A percentile compares a stretch with the other conserved stretches of the same genome.
phyloP scores from a whole-genome alignment of 1,140 invertebrate genomes.

The Drosophila parvula region DNA sequence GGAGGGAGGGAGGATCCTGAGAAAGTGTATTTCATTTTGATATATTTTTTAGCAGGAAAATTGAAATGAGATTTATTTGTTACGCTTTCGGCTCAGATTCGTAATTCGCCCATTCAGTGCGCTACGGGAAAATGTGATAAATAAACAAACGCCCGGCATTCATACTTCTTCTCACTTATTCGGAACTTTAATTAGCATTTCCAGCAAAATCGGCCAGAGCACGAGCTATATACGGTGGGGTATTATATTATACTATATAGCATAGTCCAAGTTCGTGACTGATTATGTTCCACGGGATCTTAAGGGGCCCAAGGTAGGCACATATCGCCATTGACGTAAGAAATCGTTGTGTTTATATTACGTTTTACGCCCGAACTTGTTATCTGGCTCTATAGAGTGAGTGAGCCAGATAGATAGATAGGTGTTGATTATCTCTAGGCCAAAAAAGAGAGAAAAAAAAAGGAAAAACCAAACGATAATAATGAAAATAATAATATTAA shows the following conservation, averaged over 20 bases:
- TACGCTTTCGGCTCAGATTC: slow-evolving; percentile 68
- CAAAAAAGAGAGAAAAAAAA: slow-evolving; percentile 5
- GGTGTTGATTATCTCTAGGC: slow-evolving; percentile 51
- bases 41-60: slow-evolving; percentile 79
- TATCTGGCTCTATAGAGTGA: slow-evolving; percentile 25
- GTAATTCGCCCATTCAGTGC: slow-evolving; percentile 55
- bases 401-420: neutral
- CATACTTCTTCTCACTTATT: slow-evolving; percentile 32
- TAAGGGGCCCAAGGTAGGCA: slow-evolving; percentile 35
- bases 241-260: slow-evolving; percentile 1
- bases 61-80: slow-evolving; percentile 82
- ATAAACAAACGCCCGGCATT: slow-evolving; percentile 61
- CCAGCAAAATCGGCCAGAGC: slow-evolving; percentile 53
- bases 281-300: slow-evolving; percentile 64
- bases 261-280: slow-evolving; percentile 61
- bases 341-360: slow-evolving; percentile 54
- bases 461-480: slow-evolving; percentile 29
- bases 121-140: slow-evolving; percentile 52
- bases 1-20: slow-evolving; percentile 34
- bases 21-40: slow-evolving; percentile 81
- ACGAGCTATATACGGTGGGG: slow-evolving; percentile 22
- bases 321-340: slow-evolving; percentile 41
- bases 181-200: slow-evolving; percentile 79
- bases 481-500: slow-evolving; percentile 75
- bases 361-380: slow-evolving; percentile 24